Percentiles rank a stretch among this genome's conserved stretches.
Conservation (phyloP, 2,797 vertebrate genomes). For the Mus minutoides region DNA sequence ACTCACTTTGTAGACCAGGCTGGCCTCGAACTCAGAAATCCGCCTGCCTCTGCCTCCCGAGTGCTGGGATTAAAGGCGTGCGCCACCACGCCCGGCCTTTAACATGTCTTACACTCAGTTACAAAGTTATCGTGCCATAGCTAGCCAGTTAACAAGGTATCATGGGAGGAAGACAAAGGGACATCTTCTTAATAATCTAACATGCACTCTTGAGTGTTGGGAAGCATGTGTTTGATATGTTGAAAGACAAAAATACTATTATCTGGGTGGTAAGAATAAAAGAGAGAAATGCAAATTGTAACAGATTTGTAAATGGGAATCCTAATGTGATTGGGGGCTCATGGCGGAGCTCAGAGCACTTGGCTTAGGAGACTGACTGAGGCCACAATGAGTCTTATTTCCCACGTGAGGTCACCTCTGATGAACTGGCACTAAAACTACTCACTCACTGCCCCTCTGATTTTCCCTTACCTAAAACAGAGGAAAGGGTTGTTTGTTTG, state of each 20-base stretch:
- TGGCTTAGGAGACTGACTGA: not conserved
- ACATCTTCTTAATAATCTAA: not conserved
- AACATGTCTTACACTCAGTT: not conserved
- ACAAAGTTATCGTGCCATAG: not conserved
- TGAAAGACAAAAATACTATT: slow-evolving; percentile 22
- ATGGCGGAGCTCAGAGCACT: not conserved
- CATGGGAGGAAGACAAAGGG: not conserved
- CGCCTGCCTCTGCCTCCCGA: too few relatives aligned
- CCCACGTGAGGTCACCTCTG: not conserved
- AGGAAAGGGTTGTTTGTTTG: not conserved
- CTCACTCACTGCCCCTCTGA: not conserved
- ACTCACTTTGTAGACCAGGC: too few relatives aligned
- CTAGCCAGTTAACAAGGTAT: not conserved
- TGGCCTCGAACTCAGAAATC: too few relatives aligned
- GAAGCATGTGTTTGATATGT: not conserved
- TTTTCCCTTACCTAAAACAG: slow-evolving; percentile 38
- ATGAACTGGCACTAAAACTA: not conserved
- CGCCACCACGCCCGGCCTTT: too few relatives aligned
- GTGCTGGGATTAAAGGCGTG: too few relatives aligned
- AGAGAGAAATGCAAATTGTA: not conserved
- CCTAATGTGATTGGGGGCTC: not conserved
- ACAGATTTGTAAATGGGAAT: slow-evolving; percentile 40
- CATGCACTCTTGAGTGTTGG: not conserved
- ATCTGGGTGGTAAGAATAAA: not conserved
- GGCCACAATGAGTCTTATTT: not conserved